Evolutionary conservation across 2,888 invertebrate species (phyloP).

Genomic region (Xanthorhoe spadicearia): DNA sequence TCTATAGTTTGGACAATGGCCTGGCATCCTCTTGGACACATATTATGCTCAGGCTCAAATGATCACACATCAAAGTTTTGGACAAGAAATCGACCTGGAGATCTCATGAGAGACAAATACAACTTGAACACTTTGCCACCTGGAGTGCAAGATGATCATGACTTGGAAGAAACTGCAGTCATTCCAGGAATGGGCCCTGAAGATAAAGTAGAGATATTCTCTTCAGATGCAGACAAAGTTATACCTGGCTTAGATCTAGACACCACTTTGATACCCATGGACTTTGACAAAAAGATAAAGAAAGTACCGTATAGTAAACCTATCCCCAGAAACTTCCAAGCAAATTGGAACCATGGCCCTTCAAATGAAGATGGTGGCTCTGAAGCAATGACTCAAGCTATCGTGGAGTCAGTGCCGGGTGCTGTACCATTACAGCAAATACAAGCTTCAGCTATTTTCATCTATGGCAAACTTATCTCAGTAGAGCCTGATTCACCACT

Average conservation of each 20-base stretch:
- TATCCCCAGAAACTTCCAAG: conserved; percentile 97
- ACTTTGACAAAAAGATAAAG: conserved; percentile 90
- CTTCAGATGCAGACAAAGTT: conserved; percentile 84
- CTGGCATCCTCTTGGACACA: conserved; percentile 99
- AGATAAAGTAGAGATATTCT: conserved; percentile 92
- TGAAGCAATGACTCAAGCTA: conserved; percentile 89
- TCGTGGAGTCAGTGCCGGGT: conserved; percentile 91
- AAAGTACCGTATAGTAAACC: conserved; percentile 98
- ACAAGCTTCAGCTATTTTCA: conserved; percentile 91
- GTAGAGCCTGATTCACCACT: conserved; percentile 91
- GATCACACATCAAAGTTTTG: conserved; percentile 99
- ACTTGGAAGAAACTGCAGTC: conserved; percentile 89
- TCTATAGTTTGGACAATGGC: conserved; percentile 99
- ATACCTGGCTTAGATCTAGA: conserved; percentile 96
- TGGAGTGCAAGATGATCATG: conserved; percentile 85
- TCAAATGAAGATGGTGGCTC: conserved; percentile 78
- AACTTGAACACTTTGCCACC: conserved; percentile 96
- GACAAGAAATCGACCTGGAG: conserved; percentile 99
- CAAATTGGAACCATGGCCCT: conserved; percentile 95
- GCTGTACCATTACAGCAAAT: conserved; percentile 91
- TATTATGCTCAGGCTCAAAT: conserved; percentile 99
- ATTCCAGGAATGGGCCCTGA: conserved; percentile 99
- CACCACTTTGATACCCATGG: conserved; percentile 85
- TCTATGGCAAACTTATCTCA: conserved; percentile 92
- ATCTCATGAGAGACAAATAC: conserved; percentile 99